Evolutionary conservation across 2,797 vertebrate genomes (phyloP).

Genomic region (Labeo calbasu): DNA sequence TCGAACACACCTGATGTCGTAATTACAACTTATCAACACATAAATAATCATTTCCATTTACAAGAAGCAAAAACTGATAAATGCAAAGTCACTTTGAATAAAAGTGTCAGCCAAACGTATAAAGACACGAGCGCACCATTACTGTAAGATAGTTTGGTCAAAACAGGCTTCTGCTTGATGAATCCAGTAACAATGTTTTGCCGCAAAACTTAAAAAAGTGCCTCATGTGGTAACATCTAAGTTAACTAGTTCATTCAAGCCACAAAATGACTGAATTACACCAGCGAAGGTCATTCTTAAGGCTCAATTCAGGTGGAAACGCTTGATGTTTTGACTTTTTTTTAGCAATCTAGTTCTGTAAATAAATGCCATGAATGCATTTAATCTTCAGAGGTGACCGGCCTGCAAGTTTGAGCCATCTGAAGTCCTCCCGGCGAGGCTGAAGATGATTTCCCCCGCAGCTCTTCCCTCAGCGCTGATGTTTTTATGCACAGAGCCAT

Average conservation of each 20-base stretch:
- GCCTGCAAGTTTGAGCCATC: not conserved
- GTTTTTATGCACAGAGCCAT: conserved; percentile 43
- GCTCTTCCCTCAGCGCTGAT: conserved; percentile 6
- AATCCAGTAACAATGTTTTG: too few species aligned
- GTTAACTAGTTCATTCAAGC: not conserved
- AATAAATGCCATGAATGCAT: not conserved
- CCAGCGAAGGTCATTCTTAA: not conserved
- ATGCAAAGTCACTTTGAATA: not conserved
- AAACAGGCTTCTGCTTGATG: not conserved
- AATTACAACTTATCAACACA: not conserved
- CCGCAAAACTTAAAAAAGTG: not conserved
- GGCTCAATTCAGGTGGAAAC: not conserved
- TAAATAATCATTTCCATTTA: too few species aligned
- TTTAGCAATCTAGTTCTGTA: not conserved
- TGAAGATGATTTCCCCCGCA: not conserved
- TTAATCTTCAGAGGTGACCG: not conserved
- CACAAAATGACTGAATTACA: not conserved
- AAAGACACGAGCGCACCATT: not conserved
- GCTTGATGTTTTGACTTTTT: not conserved
- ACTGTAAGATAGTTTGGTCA: not conserved
- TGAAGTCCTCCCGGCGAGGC: not conserved
- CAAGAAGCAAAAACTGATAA: not conserved
- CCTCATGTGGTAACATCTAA: not conserved
- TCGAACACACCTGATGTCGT: not conserved
- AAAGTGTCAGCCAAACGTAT: not conserved